Conservation (phyloP, 2,797 vertebrate genomes). For the Trichosurus vulpecula region DNA sequence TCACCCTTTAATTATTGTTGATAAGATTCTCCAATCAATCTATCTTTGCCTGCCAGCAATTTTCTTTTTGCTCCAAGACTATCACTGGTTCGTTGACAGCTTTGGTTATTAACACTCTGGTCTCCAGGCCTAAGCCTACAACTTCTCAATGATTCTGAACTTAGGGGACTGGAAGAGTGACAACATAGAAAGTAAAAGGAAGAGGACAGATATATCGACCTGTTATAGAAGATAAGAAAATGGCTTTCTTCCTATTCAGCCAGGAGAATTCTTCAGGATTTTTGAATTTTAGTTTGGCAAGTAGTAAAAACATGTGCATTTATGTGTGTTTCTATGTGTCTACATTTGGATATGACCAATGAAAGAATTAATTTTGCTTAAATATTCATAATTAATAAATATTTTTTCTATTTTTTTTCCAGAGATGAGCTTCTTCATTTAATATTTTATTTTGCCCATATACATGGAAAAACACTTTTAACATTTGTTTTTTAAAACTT, state of each 20-base stretch:
- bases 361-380: background rate
- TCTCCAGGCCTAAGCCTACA: too few relatives aligned
- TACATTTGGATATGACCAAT: background rate
- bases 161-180: background rate
- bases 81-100: background rate
- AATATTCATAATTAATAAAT: background rate
- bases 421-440: too few relatives aligned
- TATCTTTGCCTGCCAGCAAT: background rate
- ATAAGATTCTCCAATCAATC: background rate
- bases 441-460: too few relatives aligned
- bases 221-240: background rate
- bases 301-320: background rate
- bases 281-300: background rate
- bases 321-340: background rate
- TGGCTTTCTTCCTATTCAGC: background rate
- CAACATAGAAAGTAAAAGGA: background rate
- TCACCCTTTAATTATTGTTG: background rate
- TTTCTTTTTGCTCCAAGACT: background rate
- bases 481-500: too few relatives aligned
- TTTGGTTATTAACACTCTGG: background rate
- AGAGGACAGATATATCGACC: too few relatives aligned
- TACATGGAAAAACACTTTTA: too few relatives aligned
- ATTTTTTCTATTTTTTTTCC: too few relatives aligned
- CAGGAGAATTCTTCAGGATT: background rate
- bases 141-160: background rate